A percentile compares a stretch with the other conserved stretches of the same genome.
Evolutionary conservation across 1,140 invertebrate genomes (phyloP).

Genomic region (Lepidostoma basale): DNA sequence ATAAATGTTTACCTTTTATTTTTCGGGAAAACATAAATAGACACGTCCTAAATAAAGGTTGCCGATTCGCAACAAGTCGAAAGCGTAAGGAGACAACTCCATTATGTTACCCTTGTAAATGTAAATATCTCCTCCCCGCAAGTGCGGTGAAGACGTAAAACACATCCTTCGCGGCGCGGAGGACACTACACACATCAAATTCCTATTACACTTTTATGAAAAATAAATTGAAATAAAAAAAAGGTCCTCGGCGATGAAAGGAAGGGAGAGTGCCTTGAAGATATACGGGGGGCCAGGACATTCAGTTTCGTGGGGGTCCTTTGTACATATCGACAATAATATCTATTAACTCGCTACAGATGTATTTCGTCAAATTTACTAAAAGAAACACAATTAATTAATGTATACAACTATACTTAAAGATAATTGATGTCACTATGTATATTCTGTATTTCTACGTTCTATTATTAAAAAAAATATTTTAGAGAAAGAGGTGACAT

Average conservation of each 20-base stretch:
- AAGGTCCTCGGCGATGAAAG: slow-evolving; percentile 14
- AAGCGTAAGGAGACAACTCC: slow-evolving; percentile 23
- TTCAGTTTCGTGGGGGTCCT: too few relatives aligned
- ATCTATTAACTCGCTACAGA: too few relatives aligned
- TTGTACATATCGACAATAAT: too few relatives aligned
- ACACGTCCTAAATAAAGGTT: slow-evolving; percentile 28
- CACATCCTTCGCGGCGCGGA: slow-evolving; percentile 27
- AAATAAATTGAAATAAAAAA: slow-evolving; percentile 38
- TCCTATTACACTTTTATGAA: slow-evolving; percentile 39
- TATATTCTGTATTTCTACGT: too few relatives aligned
- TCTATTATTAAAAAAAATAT: too few relatives aligned
- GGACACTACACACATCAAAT: slow-evolving; percentile 33
- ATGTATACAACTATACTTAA: too few relatives aligned
- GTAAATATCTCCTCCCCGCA: slow-evolving; percentile 3
- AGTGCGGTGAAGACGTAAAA: slow-evolving; percentile 20
- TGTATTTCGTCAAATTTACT: too few relatives aligned
- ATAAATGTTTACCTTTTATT: slow-evolving; percentile 9
- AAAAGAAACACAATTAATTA: too few relatives aligned
- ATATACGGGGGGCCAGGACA: slow-evolving; percentile 1
- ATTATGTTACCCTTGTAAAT: slow-evolving; percentile 30
- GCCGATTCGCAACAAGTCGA: slow-evolving; percentile 27
- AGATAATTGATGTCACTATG: too few relatives aligned
- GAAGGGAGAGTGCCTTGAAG: background rate
- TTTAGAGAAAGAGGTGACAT: too few relatives aligned
- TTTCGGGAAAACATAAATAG: slow-evolving; percentile 16